Conservation (phyloP, 2,113 vertebrate species). For the Sus scrofa region DNA sequence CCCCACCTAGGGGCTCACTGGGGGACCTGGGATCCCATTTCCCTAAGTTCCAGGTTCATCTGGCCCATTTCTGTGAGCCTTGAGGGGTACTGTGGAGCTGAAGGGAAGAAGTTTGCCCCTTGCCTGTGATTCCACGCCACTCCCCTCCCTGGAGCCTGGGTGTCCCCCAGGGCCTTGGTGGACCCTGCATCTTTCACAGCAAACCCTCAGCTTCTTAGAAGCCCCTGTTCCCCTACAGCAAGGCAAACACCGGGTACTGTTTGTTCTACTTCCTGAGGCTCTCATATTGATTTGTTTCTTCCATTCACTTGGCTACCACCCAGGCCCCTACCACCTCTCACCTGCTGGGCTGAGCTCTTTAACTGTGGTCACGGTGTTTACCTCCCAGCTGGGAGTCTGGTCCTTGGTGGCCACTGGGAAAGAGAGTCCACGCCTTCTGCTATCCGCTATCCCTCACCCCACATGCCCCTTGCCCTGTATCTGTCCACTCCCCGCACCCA, state of each 20-base stretch:
- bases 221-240: too few relatives aligned
- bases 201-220: neutral
- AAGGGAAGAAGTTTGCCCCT: neutral
- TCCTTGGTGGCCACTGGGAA: too few relatives aligned
- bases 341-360: too few relatives aligned
- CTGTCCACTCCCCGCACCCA: rapidly evolving
- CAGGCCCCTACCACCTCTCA: too few relatives aligned
- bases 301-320: neutral
- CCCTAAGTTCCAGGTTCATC: neutral
- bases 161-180: neutral
- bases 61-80: neutral
- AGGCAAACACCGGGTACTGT: neutral
- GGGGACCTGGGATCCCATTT: neutral
- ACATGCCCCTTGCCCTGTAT: neutral
- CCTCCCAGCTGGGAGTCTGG: neutral
- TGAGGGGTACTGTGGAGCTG: neutral
- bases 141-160: too few relatives aligned
- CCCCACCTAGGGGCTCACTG: neutral
- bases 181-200: neutral
- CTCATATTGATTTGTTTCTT: neutral
- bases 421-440: neutral
- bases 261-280: neutral
- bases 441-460: neutral
- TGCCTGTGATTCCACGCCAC: too few relatives aligned
- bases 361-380: too few relatives aligned